Percentiles rank a stretch among this genome's conserved stretches.
phyloP scores from a whole-genome alignment of 2,888 invertebrate genomes.

The Eudemis profundana region DNA sequence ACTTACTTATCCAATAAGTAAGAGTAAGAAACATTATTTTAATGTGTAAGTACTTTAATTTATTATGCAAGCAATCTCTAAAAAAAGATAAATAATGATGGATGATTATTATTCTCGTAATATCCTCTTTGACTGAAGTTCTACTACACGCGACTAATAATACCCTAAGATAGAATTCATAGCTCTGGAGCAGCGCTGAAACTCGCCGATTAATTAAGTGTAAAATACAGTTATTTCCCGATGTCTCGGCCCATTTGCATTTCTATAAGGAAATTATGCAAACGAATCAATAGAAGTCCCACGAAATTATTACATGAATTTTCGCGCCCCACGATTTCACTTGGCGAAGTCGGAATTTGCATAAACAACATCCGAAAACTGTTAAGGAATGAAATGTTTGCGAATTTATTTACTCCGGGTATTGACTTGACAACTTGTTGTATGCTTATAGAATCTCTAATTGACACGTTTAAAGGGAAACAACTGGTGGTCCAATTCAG shows the following conservation, averaged over 20 bases:
- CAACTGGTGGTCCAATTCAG: neutral
- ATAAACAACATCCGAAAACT: constrained; percentile 21
- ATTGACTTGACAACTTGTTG: neutral
- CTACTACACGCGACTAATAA: too few relatives aligned
- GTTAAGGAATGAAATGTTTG: constrained; percentile 3
- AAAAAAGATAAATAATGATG: too few relatives aligned
- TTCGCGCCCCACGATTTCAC: constrained; percentile 20
- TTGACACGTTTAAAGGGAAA: neutral
- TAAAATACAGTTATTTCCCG: constrained; percentile 32
- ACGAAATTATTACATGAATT: constrained; percentile 36
- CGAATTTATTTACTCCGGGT: constrained; percentile 1
- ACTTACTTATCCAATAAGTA: too few relatives aligned
- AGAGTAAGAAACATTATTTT: too few relatives aligned
- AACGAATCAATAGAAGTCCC: constrained; percentile 39
- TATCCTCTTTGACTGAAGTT: too few relatives aligned
- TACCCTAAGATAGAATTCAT: neutral
- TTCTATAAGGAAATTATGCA: constrained; percentile 41
- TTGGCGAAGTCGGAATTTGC: constrained; percentile 6
- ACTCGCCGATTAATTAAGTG: constrained; percentile 21
- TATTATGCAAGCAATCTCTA: too few relatives aligned
- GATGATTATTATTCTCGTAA: too few relatives aligned
- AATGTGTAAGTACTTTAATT: too few relatives aligned
- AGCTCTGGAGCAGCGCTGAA: constrained; percentile 19
- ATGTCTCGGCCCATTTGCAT: constrained; percentile 36
- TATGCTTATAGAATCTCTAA: neutral